Percentiles rank a stretch among this genome's conserved stretches.
phyloP scores from a whole-genome alignment of 2,113 vertebrate species.

The Neomonachus schauinslandi region DNA sequence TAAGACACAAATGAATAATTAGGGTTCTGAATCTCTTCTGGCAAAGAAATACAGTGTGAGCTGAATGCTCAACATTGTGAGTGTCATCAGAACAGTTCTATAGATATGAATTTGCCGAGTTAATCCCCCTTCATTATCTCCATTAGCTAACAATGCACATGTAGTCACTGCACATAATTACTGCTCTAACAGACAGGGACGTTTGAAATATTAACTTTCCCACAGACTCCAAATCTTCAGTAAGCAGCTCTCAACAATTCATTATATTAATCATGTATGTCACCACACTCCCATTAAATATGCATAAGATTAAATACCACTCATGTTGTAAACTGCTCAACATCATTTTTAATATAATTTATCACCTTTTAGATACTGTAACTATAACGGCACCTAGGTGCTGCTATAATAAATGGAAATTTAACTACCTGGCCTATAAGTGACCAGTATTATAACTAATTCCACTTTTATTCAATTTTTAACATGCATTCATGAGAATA shows the following conservation, averaged over 20 bases:
- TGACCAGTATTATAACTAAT: background rate
- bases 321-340: background rate
- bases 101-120: background rate
- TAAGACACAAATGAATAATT: slow-evolving; percentile 54
- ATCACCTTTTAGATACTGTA: slow-evolving; percentile 62
- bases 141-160: background rate
- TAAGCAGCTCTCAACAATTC: slow-evolving; percentile 71
- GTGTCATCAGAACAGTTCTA: background rate
- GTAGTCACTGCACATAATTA: slow-evolving; percentile 62
- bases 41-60: slow-evolving; percentile 10
- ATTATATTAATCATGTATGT: slow-evolving; percentile 79
- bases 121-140: slow-evolving; percentile 37
- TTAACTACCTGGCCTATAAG: background rate
- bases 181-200: slow-evolving; percentile 55
- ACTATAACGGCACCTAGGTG: slow-evolving; percentile 13
- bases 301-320: slow-evolving; percentile 52
- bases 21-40: slow-evolving; percentile 13
- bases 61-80: background rate
- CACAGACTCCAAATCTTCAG: slow-evolving; percentile 49
- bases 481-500: background rate
- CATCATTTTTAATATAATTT: slow-evolving; percentile 44
- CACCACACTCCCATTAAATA: slow-evolving; percentile 54
- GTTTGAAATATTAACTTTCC: slow-evolving; percentile 69
- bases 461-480: background rate
- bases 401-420: slow-evolving; percentile 42